Base-by-base conservation (phyloP, 2,888 invertebrate species). In the Pammene aurita region DNA sequence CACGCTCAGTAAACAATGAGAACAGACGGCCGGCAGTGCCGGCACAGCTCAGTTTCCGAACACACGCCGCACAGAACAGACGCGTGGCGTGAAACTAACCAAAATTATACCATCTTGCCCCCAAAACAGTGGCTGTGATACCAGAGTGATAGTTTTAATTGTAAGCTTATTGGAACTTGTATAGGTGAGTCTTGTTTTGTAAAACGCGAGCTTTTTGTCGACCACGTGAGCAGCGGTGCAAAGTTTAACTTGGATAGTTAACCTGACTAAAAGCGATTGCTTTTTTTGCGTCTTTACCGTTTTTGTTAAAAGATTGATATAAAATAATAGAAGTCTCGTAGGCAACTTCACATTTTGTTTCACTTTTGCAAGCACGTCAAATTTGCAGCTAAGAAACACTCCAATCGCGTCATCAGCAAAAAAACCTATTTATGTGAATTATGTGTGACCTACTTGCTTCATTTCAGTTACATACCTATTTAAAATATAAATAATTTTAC, bases 51-150 rank as follows among this genome's bases (percentile, higher is more conserved):
- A 89, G 90, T 90, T 81, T 79, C 81, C 80, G 79, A 85, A 79
- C 83, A 84, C 78, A 82, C 81, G 83, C 80, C 83, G 84, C 73
- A 80, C 71, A 67, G 76, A 73, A 73, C 78, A 81, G 83, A 84
- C 85, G 78, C 64, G 64, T 14, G 54, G 35, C 38, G 9, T 38
- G 14, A 56, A 34, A 55, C 46, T 18, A 64, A 69, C 56, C 44
- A 41, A 62, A 67, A 56, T 41, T 44, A 16, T 7, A 55, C 34
- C 58, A 63, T 72, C 57, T 66, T 71, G 48, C 46, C 66, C 46
- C 61, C 62, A 38, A 67, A 67, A 68, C 52, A 70, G 75, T 75
- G 73, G 71, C 75, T 74, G 75, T 75, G 75, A 75, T 75, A 71
- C 44, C 48, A 50, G 61, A 73, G 74, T 72, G 72, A 72, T 73